Evolutionary conservation across 2,888 invertebrate genomes (phyloP).

Genomic region (Cetonia aurata): DNA sequence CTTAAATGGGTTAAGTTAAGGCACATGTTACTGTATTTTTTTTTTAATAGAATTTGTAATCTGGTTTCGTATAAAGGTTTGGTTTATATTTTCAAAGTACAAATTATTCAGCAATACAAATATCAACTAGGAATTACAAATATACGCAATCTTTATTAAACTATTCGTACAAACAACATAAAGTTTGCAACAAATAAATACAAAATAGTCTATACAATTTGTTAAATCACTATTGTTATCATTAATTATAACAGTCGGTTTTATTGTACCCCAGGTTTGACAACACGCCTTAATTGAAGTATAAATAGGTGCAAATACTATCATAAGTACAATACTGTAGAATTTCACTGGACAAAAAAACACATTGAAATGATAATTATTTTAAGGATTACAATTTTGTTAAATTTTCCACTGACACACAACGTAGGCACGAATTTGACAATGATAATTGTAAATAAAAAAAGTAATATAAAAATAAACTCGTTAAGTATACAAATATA

Average conservation of each 20-base stretch:
- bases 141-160: conserved; percentile 22
- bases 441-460: conserved; percentile 17
- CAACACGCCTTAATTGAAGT: not conserved
- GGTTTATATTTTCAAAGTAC: no score
- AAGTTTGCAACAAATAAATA: conserved; percentile 33
- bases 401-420: no score
- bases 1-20: no score
- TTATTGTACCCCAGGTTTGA: not conserved
- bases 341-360: no score
- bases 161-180: conserved; percentile 25
- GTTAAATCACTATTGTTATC: conserved; percentile 1
- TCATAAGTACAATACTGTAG: no score
- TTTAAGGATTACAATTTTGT: no score
- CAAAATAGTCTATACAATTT: conserved; percentile 25
- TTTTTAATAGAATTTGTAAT: no score
- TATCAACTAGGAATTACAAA: not conserved
- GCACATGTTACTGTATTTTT: no score
- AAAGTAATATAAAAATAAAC: conserved; percentile 18
- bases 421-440: not conserved
- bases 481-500: conserved; percentile 12
- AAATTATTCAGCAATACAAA: no score
- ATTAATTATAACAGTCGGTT: conserved; percentile 6
- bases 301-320: no score
- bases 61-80: no score
- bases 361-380: no score